Evolutionary conservation across 2,797 vertebrate genomes (phyloP).

Genomic region (Passerculus sandwichensis): DNA sequence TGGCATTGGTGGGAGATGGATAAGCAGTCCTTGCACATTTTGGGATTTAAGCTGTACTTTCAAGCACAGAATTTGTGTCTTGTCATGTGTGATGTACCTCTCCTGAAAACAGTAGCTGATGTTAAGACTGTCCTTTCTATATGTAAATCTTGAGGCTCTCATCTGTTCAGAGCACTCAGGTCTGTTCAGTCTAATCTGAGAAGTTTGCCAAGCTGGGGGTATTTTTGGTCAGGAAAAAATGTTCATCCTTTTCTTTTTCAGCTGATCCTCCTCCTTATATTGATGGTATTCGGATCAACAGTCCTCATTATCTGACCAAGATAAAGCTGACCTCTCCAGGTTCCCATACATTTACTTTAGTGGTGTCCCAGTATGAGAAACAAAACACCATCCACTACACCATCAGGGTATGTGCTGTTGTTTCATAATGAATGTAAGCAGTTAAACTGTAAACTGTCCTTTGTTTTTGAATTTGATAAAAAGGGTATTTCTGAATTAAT

Average conservation of each 20-base stretch:
- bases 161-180: background rate
- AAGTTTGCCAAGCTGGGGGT: background rate
- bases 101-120: background rate
- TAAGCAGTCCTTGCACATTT: background rate
- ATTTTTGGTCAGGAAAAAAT: background rate
- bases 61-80: background rate
- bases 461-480: background rate
- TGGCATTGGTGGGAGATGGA: background rate
- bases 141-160: background rate
- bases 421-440: background rate
- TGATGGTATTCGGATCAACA: constrained; percentile 98
- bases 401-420: constrained; percentile 82
- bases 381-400: constrained; percentile 99
- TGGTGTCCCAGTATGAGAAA: constrained; percentile 99
- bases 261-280: constrained; percentile 94
- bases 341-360: constrained; percentile 91
- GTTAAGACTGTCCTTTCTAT: background rate
- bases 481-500: background rate
- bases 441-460: background rate
- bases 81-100: background rate
- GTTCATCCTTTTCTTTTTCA: constrained; percentile 64
- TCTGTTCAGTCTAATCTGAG: background rate
- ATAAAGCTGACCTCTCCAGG: constrained; percentile 90
- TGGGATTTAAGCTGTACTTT: background rate
- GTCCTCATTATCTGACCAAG: constrained; percentile 97